phyloP scores from a whole-genome alignment of 2,888 invertebrate species.

The Zootermopsis nevadensis region DNA sequence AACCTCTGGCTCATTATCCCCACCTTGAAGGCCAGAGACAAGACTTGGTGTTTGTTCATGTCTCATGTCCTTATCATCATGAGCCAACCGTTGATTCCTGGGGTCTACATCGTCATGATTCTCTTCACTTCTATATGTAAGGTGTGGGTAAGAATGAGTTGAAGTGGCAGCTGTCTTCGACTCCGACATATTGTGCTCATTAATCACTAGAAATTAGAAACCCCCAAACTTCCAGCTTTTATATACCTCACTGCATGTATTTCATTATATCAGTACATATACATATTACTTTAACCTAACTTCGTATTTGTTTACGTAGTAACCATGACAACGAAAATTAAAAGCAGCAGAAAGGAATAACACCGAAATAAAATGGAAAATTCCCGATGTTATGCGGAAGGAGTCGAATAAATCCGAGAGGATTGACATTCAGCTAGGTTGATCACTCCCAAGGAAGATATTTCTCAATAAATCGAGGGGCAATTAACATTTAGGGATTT shows the following conservation, averaged over 20 bases:
- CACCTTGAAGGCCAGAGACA: background rate
- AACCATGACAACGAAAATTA: conserved; percentile 13
- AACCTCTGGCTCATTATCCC: conserved; percentile 63
- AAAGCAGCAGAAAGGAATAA: background rate
- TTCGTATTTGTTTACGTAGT: conserved; percentile 2
- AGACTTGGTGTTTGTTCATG: background rate
- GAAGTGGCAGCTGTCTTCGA: background rate
- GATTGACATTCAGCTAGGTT: conserved; percentile 43
- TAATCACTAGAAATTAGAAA: no score
- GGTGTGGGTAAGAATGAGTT: background rate
- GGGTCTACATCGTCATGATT: background rate
- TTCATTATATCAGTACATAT: background rate
- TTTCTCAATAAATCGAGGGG: conserved; percentile 5
- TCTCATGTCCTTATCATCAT: background rate
- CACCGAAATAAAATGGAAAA: background rate
- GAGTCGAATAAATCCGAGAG: conserved; percentile 4
- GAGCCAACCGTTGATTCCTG: background rate
- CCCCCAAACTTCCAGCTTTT: no score
- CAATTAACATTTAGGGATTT: background rate
- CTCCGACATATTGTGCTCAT: background rate
- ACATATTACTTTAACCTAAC: background rate
- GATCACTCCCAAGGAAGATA: conserved; percentile 33
- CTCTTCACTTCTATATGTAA: background rate
- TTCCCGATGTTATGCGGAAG: background rate
- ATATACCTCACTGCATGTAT: background rate